These are phyloP conservation scores for Thysanoteuthis rhombus DNA, from an alignment of 2,888 invertebrate genomes.

Conservation along the genomic window DNA sequence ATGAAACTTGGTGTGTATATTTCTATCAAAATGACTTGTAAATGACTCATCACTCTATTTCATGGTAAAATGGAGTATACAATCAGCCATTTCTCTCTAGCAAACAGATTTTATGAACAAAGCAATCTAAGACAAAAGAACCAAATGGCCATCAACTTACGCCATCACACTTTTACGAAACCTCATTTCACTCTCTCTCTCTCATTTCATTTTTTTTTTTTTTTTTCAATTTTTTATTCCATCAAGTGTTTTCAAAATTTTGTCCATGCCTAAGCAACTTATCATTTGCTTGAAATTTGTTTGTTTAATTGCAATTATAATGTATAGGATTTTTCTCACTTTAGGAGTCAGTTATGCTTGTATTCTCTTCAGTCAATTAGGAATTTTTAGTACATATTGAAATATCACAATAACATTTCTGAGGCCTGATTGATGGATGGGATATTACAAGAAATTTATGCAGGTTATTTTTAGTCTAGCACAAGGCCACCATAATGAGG, in stretches of 20 bases:
- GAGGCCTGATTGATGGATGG: too few species aligned
- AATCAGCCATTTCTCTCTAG: not conserved
- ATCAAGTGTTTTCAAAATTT: not conserved
- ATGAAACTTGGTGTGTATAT: not conserved
- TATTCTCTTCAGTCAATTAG: too few species aligned
- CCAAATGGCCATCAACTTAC: not conserved
- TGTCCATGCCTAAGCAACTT: too few species aligned
- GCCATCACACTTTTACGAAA: not conserved
- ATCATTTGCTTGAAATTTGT: not conserved
- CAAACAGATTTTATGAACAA: not conserved
- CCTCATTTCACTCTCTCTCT: not conserved
- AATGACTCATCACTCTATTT: not conserved
- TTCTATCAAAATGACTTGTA: not conserved
- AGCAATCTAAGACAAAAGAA: conserved; percentile 12
- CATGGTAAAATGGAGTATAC: not conserved
- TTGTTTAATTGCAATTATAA: not conserved
- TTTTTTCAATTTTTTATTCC: not conserved
- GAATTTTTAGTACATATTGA: too few species aligned
- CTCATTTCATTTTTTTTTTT: not conserved
- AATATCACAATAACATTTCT: not conserved
- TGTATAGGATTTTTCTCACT: too few species aligned
- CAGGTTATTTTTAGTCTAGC: too few species aligned
- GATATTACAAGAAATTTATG: too few species aligned
- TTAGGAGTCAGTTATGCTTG: too few species aligned
- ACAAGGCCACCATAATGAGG: too few species aligned